Evolutionary conservation across 2,113 vertebrate genomes (phyloP).

Genomic region (Camarhynchus parvulus): DNA sequence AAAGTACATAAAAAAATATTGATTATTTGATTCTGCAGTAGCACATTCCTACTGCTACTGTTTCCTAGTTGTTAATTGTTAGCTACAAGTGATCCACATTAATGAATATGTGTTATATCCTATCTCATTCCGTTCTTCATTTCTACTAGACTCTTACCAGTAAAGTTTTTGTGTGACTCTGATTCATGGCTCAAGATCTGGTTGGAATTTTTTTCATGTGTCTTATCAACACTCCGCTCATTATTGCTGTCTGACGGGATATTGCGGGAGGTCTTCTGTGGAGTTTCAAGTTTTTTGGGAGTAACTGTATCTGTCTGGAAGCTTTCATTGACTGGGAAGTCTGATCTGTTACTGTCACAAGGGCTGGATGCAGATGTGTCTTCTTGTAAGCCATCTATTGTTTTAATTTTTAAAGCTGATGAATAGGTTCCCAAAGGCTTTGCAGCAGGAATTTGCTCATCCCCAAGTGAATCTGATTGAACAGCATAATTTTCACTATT

Average conservation of each 20-base stretch:
- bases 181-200: conserved; percentile 10
- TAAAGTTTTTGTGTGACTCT: conserved; percentile 2
- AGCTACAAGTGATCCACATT: background rate
- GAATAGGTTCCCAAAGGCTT: conserved; percentile 6
- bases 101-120: background rate
- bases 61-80: background rate
- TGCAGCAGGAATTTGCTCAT: background rate
- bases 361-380: background rate
- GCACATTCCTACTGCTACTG: background rate
- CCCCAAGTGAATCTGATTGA: background rate
- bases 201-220: background rate
- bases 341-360: background rate
- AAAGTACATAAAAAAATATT: fast-evolving
- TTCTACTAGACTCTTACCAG: conserved; percentile 76
- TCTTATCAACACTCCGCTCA: background rate
- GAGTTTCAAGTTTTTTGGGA: conserved; percentile 8
- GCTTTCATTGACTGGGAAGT: background rate
- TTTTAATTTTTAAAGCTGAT: background rate
- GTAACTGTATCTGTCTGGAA: background rate
- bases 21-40: background rate
- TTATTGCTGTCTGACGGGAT: background rate
- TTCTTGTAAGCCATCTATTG: background rate
- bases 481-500: background rate
- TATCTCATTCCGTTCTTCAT: background rate
- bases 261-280: background rate